Evolutionary conservation across 2,113 vertebrate species (phyloP).

Genomic region (Eurystomus gularis): DNA sequence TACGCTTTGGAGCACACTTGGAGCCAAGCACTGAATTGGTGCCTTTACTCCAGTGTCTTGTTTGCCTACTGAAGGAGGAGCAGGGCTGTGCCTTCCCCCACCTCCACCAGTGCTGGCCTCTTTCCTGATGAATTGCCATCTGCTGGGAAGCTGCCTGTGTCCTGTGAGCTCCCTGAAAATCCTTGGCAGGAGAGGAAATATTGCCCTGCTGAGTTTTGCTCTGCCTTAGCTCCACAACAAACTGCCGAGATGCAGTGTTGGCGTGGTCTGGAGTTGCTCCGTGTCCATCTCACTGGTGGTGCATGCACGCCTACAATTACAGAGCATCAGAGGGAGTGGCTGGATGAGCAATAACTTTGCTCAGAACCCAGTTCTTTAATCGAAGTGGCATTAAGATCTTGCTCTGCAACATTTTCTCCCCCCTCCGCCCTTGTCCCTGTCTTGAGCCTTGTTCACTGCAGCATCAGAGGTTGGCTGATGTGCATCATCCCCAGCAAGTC

Average conservation of each 20-base stretch:
- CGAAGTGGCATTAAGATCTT: neutral
- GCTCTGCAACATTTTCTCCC: neutral
- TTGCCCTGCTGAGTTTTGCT: neutral
- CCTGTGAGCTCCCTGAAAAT: neutral
- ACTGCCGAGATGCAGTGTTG: neutral
- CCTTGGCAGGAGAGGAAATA: neutral
- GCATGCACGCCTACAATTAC: neutral
- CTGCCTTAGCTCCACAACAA: neutral
- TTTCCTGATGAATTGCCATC: neutral
- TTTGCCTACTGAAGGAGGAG: neutral
- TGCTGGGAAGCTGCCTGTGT: neutral
- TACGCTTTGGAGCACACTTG: neutral
- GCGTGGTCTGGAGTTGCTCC: neutral
- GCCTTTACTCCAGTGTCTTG: neutral
- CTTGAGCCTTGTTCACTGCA: neutral
- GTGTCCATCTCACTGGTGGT: neutral
- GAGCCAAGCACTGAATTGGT: neutral
- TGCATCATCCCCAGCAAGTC: neutral
- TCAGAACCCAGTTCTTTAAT: neutral
- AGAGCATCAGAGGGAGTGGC: neutral
- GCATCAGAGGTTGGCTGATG: neutral
- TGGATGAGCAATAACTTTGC: neutral
- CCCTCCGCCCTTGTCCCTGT: neutral
- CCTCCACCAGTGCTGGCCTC: neutral
- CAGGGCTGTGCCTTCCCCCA: neutral